These are phyloP conservation scores for Amphipoea lucens DNA, from an alignment of 2,888 invertebrate genomes.

Conservation along the genomic window DNA sequence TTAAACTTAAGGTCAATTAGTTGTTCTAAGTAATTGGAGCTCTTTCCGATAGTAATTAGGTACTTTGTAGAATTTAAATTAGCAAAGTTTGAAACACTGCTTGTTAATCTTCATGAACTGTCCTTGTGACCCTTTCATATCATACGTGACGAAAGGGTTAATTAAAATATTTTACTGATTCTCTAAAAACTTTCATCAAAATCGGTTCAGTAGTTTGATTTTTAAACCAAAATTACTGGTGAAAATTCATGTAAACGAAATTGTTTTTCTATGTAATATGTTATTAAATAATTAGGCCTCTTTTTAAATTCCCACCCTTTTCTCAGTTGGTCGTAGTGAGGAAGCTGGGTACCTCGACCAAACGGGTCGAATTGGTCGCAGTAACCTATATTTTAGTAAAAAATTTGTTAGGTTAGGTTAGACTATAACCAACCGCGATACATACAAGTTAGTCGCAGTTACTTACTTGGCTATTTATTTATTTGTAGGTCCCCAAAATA, in stretches of 20 bases:
- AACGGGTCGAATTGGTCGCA: background rate
- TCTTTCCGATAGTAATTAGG: slow-evolving; percentile 39
- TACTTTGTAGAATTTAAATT: slow-evolving; percentile 61
- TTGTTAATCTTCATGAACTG: slow-evolving; percentile 60
- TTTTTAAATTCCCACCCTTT: too few relatives aligned
- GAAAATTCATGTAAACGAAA: too few relatives aligned
- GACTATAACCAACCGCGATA: background rate
- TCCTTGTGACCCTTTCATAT: slow-evolving; percentile 29
- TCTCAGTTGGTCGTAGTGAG: background rate
- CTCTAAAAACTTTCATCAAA: too few relatives aligned
- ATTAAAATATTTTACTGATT: background rate
- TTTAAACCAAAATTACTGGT: too few relatives aligned
- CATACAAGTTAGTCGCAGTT: background rate
- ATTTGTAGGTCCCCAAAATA: background rate
- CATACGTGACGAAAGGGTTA: slow-evolving; percentile 23
- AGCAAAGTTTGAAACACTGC: slow-evolving; percentile 67
- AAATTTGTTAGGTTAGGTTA: background rate
- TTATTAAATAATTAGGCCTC: background rate
- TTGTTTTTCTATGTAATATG: too few relatives aligned
- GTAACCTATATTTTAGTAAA: background rate
- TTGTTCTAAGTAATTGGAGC: slow-evolving; percentile 48
- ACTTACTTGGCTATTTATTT: background rate
- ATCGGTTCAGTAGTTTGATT: too few relatives aligned
- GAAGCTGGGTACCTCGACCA: background rate
- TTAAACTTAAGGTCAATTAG: slow-evolving; percentile 47